Evolutionary conservation across 2,888 invertebrate genomes (phyloP), one percentile per base, ranked within the genome.

Genomic region (Gastracanthus pulcherrimus): DNA sequence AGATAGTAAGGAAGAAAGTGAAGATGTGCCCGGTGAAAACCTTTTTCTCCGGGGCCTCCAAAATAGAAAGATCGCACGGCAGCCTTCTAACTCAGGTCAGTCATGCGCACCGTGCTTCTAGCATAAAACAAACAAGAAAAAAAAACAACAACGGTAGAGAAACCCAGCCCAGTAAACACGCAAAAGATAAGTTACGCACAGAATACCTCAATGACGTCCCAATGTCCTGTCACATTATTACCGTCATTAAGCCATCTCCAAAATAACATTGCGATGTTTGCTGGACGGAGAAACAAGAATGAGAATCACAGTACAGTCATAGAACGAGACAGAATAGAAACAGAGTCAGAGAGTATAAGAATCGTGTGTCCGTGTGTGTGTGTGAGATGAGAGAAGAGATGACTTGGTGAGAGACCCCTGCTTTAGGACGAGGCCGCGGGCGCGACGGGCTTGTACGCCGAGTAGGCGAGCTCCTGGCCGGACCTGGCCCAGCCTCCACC

Each of bases 401-500:
- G 71, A 70, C 34, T 34, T 29, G 36, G 19, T 13, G 51, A 23
- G 64, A 23, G 11, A 19, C 38, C n/a, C 26, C 26, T 1, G 7
- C 31, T 13, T 76, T 58, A 77, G 16, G 77, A 75, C 13, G 78
- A 19, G 11, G 70, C 13, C 16, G 82, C 23, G 9, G 78, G 51
- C 2, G 48, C 69, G 11, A 75, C 64, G 4, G 93, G 93, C 81
- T 92, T 92, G 89, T 95, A 93, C 51, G 94, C 94, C 85, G 93
- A 93, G 89, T 95, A 95, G 36, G 95, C 95, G 86, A 95, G 89
- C 87, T 94, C 93, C 81, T 94, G 93, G 77, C 94, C 93, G 51
- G 94, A 93, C 81, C 95, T 93, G 90, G 95, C 96, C 96, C 96
- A 96, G 86, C 96, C 96, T 78, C 95, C 94, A 64, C 92, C 92